phyloP scores from a whole-genome alignment of 2,888 invertebrate genomes.

The Synergus gifuensis region DNA sequence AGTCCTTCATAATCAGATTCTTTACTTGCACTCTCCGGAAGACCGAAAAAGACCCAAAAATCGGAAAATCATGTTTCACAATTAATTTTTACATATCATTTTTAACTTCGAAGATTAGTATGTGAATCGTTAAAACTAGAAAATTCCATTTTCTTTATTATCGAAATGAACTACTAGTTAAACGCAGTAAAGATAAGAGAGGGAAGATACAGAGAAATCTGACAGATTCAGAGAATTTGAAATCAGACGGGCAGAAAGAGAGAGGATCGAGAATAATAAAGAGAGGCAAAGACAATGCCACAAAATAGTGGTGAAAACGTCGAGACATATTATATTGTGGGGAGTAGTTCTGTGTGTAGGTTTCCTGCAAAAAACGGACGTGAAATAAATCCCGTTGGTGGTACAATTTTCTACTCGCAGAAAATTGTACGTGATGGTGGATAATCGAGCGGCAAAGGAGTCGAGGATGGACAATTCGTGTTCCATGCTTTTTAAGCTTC shows the following conservation, averaged over 20 bases:
- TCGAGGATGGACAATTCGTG: conserved; percentile 16
- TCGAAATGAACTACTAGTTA: background rate
- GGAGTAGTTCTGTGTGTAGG: background rate
- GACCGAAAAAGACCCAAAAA: no score
- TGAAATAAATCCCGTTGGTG: conserved; percentile 24
- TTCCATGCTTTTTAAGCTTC: background rate
- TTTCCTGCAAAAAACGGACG: background rate
- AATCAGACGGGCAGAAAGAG: background rate
- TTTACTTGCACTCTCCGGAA: no score
- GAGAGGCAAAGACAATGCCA: conserved; percentile 7
- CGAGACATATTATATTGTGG: background rate
- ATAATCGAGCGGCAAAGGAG: conserved; percentile 1
- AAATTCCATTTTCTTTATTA: background rate
- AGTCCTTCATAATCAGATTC: no score
- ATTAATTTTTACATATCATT: no score
- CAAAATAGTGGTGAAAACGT: conserved; percentile 30
- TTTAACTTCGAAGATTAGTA: no score
- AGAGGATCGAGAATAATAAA: conserved; percentile 1
- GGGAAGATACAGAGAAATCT: background rate
- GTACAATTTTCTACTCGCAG: conserved; percentile 22
- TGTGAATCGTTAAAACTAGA: no score
- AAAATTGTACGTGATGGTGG: conserved; percentile 24
- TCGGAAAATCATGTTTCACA: no score
- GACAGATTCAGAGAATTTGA: conserved; percentile 33
- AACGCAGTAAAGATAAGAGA: background rate